These are phyloP conservation scores for Elymnias hypermnestra DNA, from an alignment of 1,140 invertebrate species.

Conservation along the genomic window DNA sequence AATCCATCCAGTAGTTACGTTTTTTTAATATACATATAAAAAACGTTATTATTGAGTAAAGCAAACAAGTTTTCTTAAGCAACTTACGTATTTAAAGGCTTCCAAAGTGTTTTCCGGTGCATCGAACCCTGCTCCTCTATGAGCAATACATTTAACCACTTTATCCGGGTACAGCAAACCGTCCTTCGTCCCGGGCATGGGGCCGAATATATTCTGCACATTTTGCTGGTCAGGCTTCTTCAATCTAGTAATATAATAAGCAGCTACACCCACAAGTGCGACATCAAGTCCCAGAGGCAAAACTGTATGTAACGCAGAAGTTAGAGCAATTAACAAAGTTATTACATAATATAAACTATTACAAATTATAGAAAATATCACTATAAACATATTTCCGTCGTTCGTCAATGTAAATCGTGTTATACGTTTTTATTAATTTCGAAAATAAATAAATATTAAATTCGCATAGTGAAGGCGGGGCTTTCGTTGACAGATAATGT, in stretches of 20 bases:
- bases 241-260: slow-evolving; percentile 52
- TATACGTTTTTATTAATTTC: slow-evolving; percentile 31
- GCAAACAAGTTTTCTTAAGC: too few species aligned
- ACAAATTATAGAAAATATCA: slow-evolving; percentile 33
- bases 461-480: slow-evolving; percentile 29
- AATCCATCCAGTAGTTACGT: too few species aligned
- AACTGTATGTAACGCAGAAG: slow-evolving; percentile 50
- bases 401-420: slow-evolving; percentile 29
- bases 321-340: slow-evolving; percentile 37
- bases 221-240: slow-evolving; percentile 42
- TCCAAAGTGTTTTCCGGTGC: slow-evolving; percentile 85
- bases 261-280: slow-evolving; percentile 44
- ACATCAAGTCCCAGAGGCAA: slow-evolving; percentile 56
- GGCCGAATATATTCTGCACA: slow-evolving; percentile 55
- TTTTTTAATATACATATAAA: too few species aligned
- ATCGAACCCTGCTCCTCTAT: slow-evolving; percentile 83
- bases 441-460: slow-evolving; percentile 42
- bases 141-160: slow-evolving; percentile 76
- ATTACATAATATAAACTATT: slow-evolving; percentile 41
- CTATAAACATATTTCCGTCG: slow-evolving; percentile 53
- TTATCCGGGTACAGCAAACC: slow-evolving; percentile 39
- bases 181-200: slow-evolving; percentile 44
- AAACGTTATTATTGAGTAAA: too few species aligned
- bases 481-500: slow-evolving; percentile 10
- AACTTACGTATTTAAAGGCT: slow-evolving; percentile 82